phyloP scores from a whole-genome alignment of 2,113 vertebrate genomes.

The Cyprinodon variegatus region DNA sequence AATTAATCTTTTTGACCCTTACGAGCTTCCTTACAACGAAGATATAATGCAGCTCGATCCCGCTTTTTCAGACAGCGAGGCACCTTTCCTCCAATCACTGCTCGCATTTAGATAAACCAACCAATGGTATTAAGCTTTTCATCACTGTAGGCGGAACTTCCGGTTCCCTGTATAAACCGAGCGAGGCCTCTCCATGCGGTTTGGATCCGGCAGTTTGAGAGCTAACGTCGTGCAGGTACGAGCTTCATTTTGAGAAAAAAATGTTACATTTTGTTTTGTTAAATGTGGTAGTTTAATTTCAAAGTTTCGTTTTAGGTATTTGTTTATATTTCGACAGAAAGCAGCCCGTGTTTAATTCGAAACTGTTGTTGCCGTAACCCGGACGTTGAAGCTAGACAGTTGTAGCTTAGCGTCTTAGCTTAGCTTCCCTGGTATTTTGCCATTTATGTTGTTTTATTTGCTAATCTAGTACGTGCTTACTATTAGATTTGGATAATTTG shows the following conservation, averaged over 20 bases:
- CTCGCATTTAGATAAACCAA: not conserved
- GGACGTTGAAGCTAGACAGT: slow-evolving; percentile 2
- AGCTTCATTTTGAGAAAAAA: fast-evolving
- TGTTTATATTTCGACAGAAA: fast-evolving
- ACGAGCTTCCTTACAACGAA: slow-evolving; percentile 3
- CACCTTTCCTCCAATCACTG: slow-evolving; percentile 48
- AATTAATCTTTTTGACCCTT: not conserved
- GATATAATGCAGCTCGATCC: slow-evolving; percentile 1
- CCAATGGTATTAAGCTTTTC: slow-evolving; percentile 50
- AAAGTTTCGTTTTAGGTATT: fast-evolving
- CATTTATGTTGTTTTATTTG: not conserved
- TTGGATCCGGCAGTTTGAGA: slow-evolving; percentile 40
- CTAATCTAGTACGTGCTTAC: no score
- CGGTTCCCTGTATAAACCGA: slow-evolving; percentile 61
- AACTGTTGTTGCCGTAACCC: slow-evolving; percentile 26
- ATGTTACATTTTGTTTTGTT: fast-evolving
- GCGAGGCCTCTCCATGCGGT: slow-evolving; percentile 78
- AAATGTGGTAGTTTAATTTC: not conserved
- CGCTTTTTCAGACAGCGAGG: slow-evolving; percentile 49
- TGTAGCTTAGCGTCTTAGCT: slow-evolving; percentile 44
- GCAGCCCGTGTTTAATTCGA: fast-evolving
- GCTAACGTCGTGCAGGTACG: slow-evolving; percentile 58
- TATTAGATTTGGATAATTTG: no score
- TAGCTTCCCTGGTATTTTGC: not conserved
- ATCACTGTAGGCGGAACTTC: slow-evolving; percentile 59